Conservation (phyloP, 2,797 vertebrate genomes). For the Cetoscarus ocellatus region DNA sequence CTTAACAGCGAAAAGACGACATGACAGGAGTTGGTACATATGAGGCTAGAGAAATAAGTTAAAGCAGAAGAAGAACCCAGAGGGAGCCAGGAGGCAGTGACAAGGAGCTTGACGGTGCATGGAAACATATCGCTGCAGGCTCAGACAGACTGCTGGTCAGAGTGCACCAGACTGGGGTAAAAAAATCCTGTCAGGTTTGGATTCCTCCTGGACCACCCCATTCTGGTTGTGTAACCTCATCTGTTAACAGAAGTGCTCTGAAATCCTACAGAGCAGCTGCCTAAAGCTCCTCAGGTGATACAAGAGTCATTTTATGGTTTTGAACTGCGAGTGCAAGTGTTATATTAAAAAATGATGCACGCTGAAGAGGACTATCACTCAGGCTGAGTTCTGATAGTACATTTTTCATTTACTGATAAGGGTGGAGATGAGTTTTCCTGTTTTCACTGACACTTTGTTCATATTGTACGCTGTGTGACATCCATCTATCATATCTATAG, state of each 20-base stretch:
- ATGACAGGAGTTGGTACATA: conserved; percentile 6
- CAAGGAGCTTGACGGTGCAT: conserved; percentile 34
- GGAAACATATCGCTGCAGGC: conserved; percentile 33
- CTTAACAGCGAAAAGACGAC: neutral
- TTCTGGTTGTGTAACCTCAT: conserved; percentile 53
- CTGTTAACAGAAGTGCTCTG: conserved; percentile 43
- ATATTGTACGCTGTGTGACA: neutral
- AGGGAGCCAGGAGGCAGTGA: conserved; percentile 18
- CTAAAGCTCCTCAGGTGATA: conserved; percentile 47
- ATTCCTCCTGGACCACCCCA: conserved; percentile 19
- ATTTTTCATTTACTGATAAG: conserved; percentile 19
- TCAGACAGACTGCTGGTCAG: conserved; percentile 44
- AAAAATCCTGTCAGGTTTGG: conserved; percentile 49
- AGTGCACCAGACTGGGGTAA: conserved; percentile 39
- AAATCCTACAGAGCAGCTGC: conserved; percentile 33
- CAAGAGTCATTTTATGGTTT: conserved; percentile 49
- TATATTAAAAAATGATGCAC: conserved; percentile 31
- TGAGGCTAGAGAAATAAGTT: neutral
- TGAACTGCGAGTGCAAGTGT: conserved; percentile 14
- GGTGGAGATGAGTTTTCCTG: neutral
- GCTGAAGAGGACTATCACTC: conserved; percentile 16
- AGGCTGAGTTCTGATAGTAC: neutral
- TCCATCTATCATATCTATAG: neutral
- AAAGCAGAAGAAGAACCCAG: neutral
- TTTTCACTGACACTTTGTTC: neutral